These are phyloP conservation scores for Caenorhabditis doughertyi DNA, from an alignment of 2,888 invertebrate genomes.

Conservation along the genomic window DNA sequence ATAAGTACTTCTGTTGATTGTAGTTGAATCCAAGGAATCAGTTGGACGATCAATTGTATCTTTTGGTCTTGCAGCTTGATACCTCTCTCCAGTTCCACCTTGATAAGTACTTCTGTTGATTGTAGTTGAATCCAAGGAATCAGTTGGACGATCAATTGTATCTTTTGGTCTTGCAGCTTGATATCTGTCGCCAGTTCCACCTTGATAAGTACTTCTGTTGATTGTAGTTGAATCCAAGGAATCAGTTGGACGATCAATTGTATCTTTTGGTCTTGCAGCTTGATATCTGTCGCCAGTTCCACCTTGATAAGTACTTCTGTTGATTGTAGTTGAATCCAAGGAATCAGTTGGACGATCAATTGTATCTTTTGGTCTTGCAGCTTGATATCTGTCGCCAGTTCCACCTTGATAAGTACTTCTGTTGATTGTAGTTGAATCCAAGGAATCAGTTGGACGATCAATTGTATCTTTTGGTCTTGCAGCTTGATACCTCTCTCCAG, in stretches of 20 bases:
- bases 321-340: constrained; percentile 29
- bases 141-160: constrained; percentile 22
- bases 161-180: constrained; percentile 27
- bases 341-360: constrained; percentile 33
- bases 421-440: constrained; percentile 35
- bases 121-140: constrained; percentile 22
- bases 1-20: constrained; percentile 38
- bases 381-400: constrained; percentile 17
- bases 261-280: constrained; percentile 25
- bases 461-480: constrained; percentile 22
- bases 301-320: constrained; percentile 35
- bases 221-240: constrained; percentile 24
- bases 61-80: constrained; percentile 20
- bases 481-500: constrained; percentile 27
- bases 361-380: constrained; percentile 24
- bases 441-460: constrained; percentile 27
- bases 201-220: constrained; percentile 41
- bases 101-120: constrained; percentile 40
- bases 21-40: constrained; percentile 27
- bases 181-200: constrained; percentile 27
- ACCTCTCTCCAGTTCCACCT: constrained; percentile 40
- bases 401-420: constrained; percentile 39
- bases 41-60: constrained; percentile 24
- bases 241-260: constrained; percentile 29
- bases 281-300: constrained; percentile 27